Base-by-base conservation (phyloP, 2,113 vertebrate genomes). In the Pitta sordida region DNA sequence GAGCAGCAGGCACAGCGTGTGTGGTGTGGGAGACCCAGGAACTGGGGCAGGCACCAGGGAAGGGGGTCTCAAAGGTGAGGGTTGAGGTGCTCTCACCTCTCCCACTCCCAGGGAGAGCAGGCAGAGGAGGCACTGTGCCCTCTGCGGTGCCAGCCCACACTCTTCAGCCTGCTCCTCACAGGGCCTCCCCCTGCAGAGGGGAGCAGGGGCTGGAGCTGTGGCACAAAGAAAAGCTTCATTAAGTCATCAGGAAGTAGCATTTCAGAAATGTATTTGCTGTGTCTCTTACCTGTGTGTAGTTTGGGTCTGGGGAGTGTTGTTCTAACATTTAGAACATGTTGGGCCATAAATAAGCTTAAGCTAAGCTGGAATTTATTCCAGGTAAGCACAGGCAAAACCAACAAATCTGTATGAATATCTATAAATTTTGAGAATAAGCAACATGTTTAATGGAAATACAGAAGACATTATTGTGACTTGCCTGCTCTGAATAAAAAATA, bases 1-100 rank as follows among this genome's bases (percentile, higher is more conserved):
- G 53, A 3, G 58, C 56, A 6, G n/a, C 34, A 53, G 58, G 52
- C 1, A 0, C 53, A 48, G 80, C 11, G 0, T 4, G 6, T 0
- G 0, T 39, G 36, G 9, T 22, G 1, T 7, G 13, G 68, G 58
- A 37, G n/a, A 39, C 23, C 71, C 83, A 67, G 48, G 7, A 34
- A 20, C n/a, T 55, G 46, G 34, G 48, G 3, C 27, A n/a, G 63
- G 52, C 23, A 41, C 27, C 41, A 26, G 52, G 48, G n/a, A 17
- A 17, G 32, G 3, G 0, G 17, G 24, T 8, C 81, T 68, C 60
- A 6, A 37, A 81, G 29, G 37, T 10, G 48, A 52, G 22, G 10
- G 7, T n/a, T 24, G 17, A 75, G 64, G 13, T 43, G 23, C 55
- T 70, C 13, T 11, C 30, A 41, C 30, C 26, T 52, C 34, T 76